phyloP scores from a whole-genome alignment of 2,797 vertebrate species.

The Manis pentadactyla region DNA sequence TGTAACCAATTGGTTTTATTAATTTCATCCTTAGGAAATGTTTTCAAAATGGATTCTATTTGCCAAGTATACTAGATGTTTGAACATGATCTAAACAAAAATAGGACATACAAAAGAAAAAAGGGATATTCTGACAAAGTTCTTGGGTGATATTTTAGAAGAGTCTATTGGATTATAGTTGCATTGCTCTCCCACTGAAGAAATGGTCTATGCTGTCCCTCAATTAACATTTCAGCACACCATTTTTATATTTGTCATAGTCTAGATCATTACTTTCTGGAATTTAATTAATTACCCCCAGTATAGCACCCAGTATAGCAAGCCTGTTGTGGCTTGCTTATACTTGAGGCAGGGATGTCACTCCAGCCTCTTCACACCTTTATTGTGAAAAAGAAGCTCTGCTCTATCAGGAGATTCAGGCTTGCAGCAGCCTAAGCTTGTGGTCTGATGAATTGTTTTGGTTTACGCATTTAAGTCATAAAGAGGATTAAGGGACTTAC shows the following conservation, averaged over 20 bases:
- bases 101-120: not conserved
- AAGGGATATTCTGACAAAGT: not conserved
- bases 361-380: not conserved
- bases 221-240: not conserved
- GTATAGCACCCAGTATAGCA: not conserved
- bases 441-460: not conserved
- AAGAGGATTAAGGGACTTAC: not conserved
- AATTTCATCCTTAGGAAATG: not conserved
- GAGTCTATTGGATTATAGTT: not conserved
- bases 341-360: not conserved
- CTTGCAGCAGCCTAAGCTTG: not conserved
- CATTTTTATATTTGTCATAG: not conserved
- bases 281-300: not conserved
- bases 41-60: constrained; percentile 21
- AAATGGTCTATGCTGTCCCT: not conserved
- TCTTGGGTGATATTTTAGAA: not conserved
- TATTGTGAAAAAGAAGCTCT: not conserved
- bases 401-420: not conserved
- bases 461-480: not conserved
- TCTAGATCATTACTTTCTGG: not conserved
- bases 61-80: not conserved
- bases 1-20: not conserved
- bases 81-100: not conserved
- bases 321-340: not conserved
- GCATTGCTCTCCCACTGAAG: not conserved